Base-by-base conservation (phyloP, 2,888 invertebrate genomes). In the Stenchaetothrips biformis region DNA sequence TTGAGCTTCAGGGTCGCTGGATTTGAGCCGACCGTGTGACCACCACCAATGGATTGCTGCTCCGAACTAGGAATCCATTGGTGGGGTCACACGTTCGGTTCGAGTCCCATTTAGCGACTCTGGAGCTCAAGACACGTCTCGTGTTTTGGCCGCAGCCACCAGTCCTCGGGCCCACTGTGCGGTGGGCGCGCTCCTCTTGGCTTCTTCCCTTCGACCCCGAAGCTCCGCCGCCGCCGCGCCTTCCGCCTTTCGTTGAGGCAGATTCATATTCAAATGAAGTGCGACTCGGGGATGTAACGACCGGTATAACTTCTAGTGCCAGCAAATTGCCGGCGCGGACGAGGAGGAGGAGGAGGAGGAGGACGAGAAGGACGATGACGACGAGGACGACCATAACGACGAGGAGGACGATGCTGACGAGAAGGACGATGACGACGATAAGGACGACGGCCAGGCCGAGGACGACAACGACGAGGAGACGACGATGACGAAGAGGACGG, bases 361-460 rank as follows among this genome's bases (percentile, higher is more conserved):
- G 53, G 62, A n/a, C 16, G 21, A 67, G 67, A 67, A 4, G 67
- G 21, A 62, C 16, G 62, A 62, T 16, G 27, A 80, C 78, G 59
- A 47, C 25, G 59, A 53, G 47, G 7, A 6, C 6, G n/a, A n/a
- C 25, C 16, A 62, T 16, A 62, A 62, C 16, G 47, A 37, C 37
- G 79, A 62, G 67, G 53, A 79, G 53, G 62, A n/a, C 16, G 21
- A 67, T 1, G 80, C 79, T 47, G 27, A 80, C 78, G 59, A 47
- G n/a, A 48, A 53, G 47, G 7, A 6, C 6, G n/a, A n/a, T 25
- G 47, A 37, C 37, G 79, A 62, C 62, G 53, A 79, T 16, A n/a
- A 62, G 53, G 62, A n/a, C 16, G 21, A 67, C 16, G n/a, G n/a
- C 16, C 16, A 62, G 62, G n/a, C 16, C 16, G 62, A 62, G 62